phyloP scores from a whole-genome alignment of 2,113 vertebrate genomes.

The Eurypyga helias region DNA sequence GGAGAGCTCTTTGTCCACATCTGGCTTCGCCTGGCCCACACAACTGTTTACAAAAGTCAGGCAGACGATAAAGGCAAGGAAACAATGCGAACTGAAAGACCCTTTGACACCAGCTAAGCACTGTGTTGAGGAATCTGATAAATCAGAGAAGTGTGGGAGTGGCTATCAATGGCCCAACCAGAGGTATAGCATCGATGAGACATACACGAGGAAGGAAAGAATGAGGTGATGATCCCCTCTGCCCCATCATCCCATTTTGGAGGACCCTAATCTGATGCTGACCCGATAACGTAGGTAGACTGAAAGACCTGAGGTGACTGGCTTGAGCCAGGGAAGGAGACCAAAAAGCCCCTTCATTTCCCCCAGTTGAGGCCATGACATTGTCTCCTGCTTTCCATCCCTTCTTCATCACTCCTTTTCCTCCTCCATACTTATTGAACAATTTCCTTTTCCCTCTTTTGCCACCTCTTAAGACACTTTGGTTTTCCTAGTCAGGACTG shows the following conservation, averaged over 20 bases:
- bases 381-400: neutral
- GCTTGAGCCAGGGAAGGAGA: neutral
- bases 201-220: rapidly evolving
- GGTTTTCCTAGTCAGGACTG: neutral
- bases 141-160: neutral
- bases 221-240: neutral
- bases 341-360: neutral
- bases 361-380: too few relatives aligned
- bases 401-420: neutral
- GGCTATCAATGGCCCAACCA: neutral
- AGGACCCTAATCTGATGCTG: neutral
- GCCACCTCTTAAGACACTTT: neutral
- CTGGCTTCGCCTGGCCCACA: neutral
- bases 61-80: neutral
- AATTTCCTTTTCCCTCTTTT: neutral
- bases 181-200: neutral
- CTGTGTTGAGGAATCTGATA: neutral
- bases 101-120: neutral
- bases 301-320: neutral
- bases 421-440: rapidly evolving
- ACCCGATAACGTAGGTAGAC: rapidly evolving
- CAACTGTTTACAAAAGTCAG: neutral
- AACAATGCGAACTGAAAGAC: neutral
- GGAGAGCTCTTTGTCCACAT: neutral
- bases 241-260: neutral